A percentile compares a stretch with the other conserved stretches of the same genome.
Evolutionary conservation across 2,797 vertebrate species (phyloP).

Genomic region (Myripristis jacobus): DNA sequence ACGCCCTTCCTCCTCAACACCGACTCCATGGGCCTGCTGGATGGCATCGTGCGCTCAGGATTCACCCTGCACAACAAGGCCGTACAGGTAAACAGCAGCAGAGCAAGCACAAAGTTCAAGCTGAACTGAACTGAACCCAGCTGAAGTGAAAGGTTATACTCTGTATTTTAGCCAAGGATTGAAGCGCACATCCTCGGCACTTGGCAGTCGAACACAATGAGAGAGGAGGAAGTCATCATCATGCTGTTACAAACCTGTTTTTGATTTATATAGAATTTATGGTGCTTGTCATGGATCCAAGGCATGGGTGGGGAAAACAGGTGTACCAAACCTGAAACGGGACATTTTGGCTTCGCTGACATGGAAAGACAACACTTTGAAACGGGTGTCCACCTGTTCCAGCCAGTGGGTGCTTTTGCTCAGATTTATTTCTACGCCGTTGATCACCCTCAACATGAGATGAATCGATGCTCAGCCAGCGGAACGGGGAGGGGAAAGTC

Average conservation of each 20-base stretch:
- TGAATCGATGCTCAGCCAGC: background rate
- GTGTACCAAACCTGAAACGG: constrained; percentile 20
- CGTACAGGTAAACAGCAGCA: constrained; percentile 83
- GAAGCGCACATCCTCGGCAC: no score
- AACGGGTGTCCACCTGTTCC: constrained; percentile 21
- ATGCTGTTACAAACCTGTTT: background rate
- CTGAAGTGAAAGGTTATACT: background rate
- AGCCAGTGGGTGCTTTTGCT: background rate
- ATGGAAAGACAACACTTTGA: constrained; percentile 17
- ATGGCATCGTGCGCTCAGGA: constrained; percentile 86
- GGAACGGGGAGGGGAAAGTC: constrained; percentile 1
- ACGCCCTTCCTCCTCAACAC: constrained; percentile 90
- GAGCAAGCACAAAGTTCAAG: background rate
- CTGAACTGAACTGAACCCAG: background rate
- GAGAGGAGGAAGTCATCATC: no score
- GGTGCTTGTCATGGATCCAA: constrained; percentile 10
- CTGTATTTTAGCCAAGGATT: no score
- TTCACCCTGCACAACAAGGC: constrained; percentile 85
- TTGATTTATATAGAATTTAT: background rate
- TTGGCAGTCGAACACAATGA: no score
- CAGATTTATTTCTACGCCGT: constrained; percentile 30
- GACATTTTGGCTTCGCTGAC: constrained; percentile 15
- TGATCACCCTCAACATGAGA: constrained; percentile 28
- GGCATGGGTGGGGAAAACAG: constrained; percentile 31
- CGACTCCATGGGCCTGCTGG: constrained; percentile 88